phyloP scores from a whole-genome alignment of 1,140 invertebrate genomes.

The Brachionus rubens region DNA sequence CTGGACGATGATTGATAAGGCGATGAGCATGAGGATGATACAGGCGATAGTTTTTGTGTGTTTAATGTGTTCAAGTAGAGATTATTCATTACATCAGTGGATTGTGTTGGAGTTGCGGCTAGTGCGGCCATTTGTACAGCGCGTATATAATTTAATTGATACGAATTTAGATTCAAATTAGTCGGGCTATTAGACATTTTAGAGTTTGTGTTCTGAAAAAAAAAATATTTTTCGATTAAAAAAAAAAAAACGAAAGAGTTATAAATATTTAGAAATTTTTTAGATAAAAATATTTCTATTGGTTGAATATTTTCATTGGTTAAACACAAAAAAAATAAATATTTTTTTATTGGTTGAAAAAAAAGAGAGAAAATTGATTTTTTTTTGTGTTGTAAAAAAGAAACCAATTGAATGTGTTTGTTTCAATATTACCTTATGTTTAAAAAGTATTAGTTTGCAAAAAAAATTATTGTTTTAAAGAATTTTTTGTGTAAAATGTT shows the following conservation, averaged over 20 bases:
- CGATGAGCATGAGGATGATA: constrained; percentile 1
- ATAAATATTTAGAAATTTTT: no score
- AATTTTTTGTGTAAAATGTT: constrained; percentile 14
- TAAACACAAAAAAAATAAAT: no score
- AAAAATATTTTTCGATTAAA: no score
- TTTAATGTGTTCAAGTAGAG: background rate
- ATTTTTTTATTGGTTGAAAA: no score
- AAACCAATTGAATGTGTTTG: background rate
- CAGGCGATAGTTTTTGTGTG: constrained; percentile 3
- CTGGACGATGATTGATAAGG: constrained; percentile 9
- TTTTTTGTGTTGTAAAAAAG: no score
- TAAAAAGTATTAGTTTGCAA: constrained; percentile 31
- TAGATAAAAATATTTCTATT: no score
- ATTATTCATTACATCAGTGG: background rate
- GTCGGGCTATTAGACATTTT: constrained; percentile 32
- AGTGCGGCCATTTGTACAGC: constrained; percentile 41
- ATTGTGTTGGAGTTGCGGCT: constrained; percentile 1
- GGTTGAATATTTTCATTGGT: no score
- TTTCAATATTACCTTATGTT: constrained; percentile 19
- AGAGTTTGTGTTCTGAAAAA: no score
- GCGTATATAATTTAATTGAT: constrained; percentile 30
- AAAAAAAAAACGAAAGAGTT: no score
- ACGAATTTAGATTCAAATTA: background rate
- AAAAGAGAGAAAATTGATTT: no score
- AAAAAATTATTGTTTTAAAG: constrained; percentile 36